phyloP scores from a whole-genome alignment of 2,113 vertebrate genomes.

The Clupea harengus region DNA sequence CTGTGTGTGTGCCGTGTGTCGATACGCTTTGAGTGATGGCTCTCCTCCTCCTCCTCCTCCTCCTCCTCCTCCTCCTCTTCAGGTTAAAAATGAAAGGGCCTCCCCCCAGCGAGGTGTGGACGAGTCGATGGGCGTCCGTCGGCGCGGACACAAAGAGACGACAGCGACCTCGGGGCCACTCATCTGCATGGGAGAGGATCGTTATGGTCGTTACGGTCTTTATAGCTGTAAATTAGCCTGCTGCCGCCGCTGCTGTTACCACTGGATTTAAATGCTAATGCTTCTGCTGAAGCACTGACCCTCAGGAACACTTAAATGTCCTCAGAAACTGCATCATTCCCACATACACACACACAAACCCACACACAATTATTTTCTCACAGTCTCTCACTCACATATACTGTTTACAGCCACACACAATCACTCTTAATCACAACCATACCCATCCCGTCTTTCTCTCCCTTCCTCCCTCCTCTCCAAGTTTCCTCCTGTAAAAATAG shows the following conservation, averaged over 20 bases:
- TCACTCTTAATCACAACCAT: not conserved
- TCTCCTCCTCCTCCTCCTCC: not conserved
- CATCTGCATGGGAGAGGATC: not conserved
- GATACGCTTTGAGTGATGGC: not conserved
- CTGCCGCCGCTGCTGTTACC: not conserved
- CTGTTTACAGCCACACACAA: not conserved
- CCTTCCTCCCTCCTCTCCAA: slow-evolving; percentile 41
- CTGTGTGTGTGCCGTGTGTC: not conserved
- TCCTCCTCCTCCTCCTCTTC: not conserved
- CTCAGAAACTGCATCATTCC: slow-evolving; percentile 29
- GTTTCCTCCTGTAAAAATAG: not conserved
- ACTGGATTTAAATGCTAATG: slow-evolving; percentile 65
- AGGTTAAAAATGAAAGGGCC: not conserved
- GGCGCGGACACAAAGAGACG: not conserved
- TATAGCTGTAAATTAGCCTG: not conserved
- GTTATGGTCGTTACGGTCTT: not conserved
- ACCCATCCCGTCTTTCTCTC: slow-evolving; percentile 45
- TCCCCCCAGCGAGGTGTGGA: not conserved
- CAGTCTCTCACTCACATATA: slow-evolving; percentile 11
- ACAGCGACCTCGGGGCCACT: not conserved
- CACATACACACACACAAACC: not conserved
- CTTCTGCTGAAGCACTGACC: slow-evolving; percentile 51
- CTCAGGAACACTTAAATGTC: slow-evolving; percentile 51
- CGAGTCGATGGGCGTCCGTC: not conserved
- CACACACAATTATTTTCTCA: not conserved